Percentiles rank a stretch among this genome's conserved stretches.
Evolutionary conservation across 2,113 vertebrate genomes (phyloP).

Genomic region (Diphyllodes magnificus): DNA sequence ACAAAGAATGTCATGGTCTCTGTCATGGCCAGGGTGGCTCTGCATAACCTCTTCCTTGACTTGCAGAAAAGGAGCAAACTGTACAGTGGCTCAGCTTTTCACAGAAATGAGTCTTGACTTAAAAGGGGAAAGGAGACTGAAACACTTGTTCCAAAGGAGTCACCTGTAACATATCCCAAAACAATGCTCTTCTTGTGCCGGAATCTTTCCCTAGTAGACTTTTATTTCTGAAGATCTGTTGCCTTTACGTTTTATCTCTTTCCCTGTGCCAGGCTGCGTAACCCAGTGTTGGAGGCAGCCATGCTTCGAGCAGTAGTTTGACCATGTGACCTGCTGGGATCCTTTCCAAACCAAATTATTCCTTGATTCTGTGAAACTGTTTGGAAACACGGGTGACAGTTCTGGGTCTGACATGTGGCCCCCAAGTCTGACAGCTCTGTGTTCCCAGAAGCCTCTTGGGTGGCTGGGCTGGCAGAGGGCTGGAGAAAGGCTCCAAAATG

Average conservation of each 20-base stretch:
- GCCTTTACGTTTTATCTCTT: background rate
- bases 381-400: background rate
- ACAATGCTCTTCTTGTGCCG: background rate
- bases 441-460: background rate
- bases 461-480: background rate
- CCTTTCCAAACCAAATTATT: slow-evolving; percentile 37
- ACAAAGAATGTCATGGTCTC: background rate
- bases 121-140: background rate
- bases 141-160: background rate
- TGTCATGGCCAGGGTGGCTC: background rate
- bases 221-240: background rate
- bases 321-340: background rate
- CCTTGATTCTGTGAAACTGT: slow-evolving; percentile 26
- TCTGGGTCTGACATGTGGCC: background rate
- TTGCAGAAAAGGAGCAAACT: background rate
- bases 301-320: background rate
- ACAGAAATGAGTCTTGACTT: background rate
- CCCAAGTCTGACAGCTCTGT: accelerated
- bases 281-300: background rate
- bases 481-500: background rate
- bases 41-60: background rate
- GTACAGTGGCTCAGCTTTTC: background rate
- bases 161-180: background rate
- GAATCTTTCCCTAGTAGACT: background rate
- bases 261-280: background rate